phyloP scores from a whole-genome alignment of 2,113 vertebrate genomes.

The Leptobrachium leishanense region DNA sequence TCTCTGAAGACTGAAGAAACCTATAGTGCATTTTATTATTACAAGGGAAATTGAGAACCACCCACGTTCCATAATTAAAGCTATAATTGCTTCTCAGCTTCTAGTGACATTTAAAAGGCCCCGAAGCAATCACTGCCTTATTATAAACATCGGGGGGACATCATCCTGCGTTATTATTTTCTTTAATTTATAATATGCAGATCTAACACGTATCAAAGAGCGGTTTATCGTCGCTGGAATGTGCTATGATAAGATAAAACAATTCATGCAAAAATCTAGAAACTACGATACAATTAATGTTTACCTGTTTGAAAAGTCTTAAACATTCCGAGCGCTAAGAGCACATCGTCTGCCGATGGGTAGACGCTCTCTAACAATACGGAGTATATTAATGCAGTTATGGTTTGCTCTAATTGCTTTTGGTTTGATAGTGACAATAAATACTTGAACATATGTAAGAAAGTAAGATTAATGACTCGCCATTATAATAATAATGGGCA shows the following conservation, averaged over 20 bases:
- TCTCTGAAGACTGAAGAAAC: conserved; percentile 1
- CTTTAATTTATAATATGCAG: conserved; percentile 29
- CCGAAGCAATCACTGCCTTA: conserved; percentile 41
- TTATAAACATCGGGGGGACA: conserved; percentile 41
- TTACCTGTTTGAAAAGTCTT: neutral
- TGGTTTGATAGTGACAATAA: neutral
- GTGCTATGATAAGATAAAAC: neutral
- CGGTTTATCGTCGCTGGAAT: neutral
- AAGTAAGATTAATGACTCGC: conserved; percentile 4
- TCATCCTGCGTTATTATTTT: conserved; percentile 36
- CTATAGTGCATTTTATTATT: conserved; percentile 32
- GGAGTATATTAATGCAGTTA: neutral
- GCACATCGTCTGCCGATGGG: neutral
- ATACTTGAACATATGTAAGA: neutral
- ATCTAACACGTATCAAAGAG: conserved; percentile 4
- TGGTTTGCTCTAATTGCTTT: neutral
- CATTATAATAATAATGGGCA: neutral
- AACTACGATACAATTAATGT: neutral
- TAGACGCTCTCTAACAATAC: neutral
- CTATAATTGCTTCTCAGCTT: conserved; percentile 41
- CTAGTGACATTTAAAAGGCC: conserved; percentile 36
- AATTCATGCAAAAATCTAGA: neutral
- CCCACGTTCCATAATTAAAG: conserved; percentile 37
- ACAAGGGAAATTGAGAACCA: conserved; percentile 34
- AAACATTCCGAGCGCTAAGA: neutral